A percentile compares a stretch with the other conserved stretches of the same genome.
Conservation (phyloP, 2,888 invertebrate species). For the Cepaea hortensis region DNA sequence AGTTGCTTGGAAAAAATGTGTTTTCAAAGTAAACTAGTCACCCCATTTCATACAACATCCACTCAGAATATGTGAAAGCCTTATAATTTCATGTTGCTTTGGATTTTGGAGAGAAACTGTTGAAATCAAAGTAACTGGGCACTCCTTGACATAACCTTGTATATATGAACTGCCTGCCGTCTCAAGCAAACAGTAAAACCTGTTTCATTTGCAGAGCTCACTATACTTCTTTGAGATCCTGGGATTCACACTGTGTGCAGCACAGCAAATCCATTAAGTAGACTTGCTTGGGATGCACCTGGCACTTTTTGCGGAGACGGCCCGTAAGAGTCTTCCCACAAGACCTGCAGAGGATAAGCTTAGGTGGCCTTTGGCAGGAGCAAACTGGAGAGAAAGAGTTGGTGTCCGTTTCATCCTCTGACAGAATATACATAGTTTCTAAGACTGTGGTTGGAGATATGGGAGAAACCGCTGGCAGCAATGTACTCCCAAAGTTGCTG, state of each 20-base stretch:
- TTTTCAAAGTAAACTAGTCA: too few species aligned
- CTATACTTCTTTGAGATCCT: conserved; percentile 31
- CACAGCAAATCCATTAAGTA: conserved; percentile 38
- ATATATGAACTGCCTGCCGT: too few species aligned
- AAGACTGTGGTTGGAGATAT: not conserved
- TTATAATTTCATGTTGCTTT: too few species aligned
- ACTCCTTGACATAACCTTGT: too few species aligned
- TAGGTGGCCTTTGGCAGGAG: conserved; percentile 13
- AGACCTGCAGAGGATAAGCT: conserved; percentile 33
- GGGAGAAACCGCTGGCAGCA: not conserved
- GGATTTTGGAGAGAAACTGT: too few species aligned
- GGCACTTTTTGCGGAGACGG: conserved; percentile 15
- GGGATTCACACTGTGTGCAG: conserved; percentile 35
- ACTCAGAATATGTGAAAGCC: too few species aligned
- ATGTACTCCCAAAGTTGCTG: not conserved
- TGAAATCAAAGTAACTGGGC: too few species aligned
- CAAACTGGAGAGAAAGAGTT: not conserved
- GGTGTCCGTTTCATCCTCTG: not conserved
- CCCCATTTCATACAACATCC: too few species aligned
- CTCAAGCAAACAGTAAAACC: not conserved
- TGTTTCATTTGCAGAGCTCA: not conserved
- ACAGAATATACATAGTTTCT: not conserved
- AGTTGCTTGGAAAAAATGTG: too few species aligned
- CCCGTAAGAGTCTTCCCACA: conserved; percentile 22
- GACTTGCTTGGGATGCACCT: conserved; percentile 24